Conservation (phyloP, 1,140 invertebrate species). For the Grapholita molesta region DNA sequence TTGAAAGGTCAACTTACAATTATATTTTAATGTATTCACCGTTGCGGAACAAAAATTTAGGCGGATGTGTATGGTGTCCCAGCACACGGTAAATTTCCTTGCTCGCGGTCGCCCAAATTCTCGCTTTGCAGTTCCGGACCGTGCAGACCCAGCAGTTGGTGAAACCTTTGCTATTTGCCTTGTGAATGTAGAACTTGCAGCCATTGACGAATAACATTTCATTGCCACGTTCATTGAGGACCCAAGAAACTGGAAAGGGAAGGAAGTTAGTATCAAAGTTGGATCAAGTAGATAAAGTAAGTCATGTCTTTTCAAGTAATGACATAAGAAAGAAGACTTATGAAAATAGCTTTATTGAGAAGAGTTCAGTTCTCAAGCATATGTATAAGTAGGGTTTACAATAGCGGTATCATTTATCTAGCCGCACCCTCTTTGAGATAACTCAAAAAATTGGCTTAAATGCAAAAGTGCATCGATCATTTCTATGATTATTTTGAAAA, state of each 20-base stretch:
- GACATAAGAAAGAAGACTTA: too few species aligned
- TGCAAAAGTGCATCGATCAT: too few species aligned
- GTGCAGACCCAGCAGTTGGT: background rate
- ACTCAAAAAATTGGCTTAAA: too few species aligned
- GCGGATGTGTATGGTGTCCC: background rate
- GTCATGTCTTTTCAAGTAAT: too few species aligned
- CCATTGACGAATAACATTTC: background rate
- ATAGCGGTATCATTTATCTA: too few species aligned
- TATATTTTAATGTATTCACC: constrained; percentile 33
- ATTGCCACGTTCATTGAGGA: background rate
- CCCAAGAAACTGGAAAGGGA: background rate
- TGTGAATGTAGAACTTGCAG: background rate
- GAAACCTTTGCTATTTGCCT: background rate
- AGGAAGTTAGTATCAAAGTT: background rate
- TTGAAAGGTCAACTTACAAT: background rate
- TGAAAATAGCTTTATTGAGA: too few species aligned
- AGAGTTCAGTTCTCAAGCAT: too few species aligned
- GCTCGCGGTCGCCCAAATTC: background rate
- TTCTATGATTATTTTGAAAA: too few species aligned
- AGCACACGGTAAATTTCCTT: background rate
- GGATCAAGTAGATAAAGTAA: too few species aligned
- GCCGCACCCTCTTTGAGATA: too few species aligned
- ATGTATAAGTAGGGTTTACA: too few species aligned
- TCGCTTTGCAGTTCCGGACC: background rate
- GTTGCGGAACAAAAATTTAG: constrained; percentile 20